These are phyloP conservation scores for Peromyscus attwateri DNA, from an alignment of 2,797 vertebrate genomes.

Conservation along the genomic window DNA sequence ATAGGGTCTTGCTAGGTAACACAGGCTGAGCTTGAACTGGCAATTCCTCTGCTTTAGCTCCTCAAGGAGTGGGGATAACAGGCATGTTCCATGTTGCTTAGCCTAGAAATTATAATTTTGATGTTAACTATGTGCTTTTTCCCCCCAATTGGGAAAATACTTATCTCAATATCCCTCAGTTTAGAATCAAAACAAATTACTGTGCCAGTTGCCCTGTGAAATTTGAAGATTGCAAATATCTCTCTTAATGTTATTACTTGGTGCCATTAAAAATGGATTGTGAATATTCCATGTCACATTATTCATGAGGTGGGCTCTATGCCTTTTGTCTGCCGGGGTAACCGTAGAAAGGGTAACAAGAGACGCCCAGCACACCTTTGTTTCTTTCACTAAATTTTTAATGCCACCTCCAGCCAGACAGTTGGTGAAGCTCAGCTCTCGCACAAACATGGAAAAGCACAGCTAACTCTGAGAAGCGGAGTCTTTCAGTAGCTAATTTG, in stretches of 20 bases:
- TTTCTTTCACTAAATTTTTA: conserved; percentile 92
- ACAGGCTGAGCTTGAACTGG: not conserved
- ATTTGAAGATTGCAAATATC: conserved; percentile 90
- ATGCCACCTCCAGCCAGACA: conserved; percentile 91
- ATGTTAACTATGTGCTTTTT: not conserved
- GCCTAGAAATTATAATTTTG: conserved; percentile 4
- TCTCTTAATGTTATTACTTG: conserved; percentile 88
- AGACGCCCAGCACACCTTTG: conserved; percentile 90
- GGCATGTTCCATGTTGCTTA: too few species aligned
- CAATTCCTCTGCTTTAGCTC: too few species aligned
- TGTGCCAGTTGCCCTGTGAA: conserved; percentile 81
- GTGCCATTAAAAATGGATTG: conserved; percentile 91
- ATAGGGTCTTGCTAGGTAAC: not conserved
- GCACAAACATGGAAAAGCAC: conserved; percentile 90
- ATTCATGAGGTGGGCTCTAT: conserved; percentile 91
- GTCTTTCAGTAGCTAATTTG: conserved; percentile 90
- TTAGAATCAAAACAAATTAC: conserved; percentile 90
- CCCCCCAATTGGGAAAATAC: not conserved
- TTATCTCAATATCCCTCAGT: conserved; percentile 67
- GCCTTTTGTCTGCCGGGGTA: conserved; percentile 91
- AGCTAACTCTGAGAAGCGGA: conserved; percentile 87
- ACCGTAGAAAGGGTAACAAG: conserved; percentile 90
- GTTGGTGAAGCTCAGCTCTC: conserved; percentile 91
- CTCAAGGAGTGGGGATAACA: not conserved
- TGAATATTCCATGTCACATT: conserved; percentile 91